Conservation (phyloP, 2,888 invertebrate genomes). For the Oscheius sp. region DNA sequence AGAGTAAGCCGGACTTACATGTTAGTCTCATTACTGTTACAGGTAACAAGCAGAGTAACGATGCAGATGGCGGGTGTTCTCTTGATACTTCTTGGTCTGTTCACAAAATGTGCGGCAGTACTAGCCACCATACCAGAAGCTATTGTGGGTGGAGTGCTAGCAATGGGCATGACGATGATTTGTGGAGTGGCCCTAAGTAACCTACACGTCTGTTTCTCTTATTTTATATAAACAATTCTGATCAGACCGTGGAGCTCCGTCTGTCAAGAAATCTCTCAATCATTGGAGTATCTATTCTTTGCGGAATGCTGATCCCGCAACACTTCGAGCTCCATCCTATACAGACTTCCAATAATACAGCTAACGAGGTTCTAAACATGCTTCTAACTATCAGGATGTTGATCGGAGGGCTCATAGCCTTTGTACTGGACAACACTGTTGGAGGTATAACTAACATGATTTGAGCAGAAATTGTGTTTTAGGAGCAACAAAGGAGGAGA, state of each 20-base stretch:
- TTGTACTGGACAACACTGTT: constrained; percentile 74
- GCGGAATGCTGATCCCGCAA: constrained; percentile 56
- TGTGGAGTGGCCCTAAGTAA: constrained; percentile 60
- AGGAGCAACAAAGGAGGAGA: constrained; percentile 59
- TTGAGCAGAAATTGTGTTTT: not conserved
- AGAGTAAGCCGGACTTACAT: constrained; percentile 27
- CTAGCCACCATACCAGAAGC: constrained; percentile 66
- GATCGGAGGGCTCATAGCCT: constrained; percentile 75
- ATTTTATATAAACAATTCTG: not conserved
- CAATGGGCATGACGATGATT: constrained; percentile 66
- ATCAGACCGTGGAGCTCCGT: constrained; percentile 51
- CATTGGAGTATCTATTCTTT: constrained; percentile 59
- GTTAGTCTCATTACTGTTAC: not conserved
- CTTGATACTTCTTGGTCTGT: constrained; percentile 59
- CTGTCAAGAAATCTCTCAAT: constrained; percentile 59
- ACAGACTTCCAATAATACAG: constrained; percentile 43
- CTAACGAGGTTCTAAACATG: constrained; percentile 58
- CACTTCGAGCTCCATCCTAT: constrained; percentile 54
- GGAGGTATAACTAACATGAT: constrained; percentile 32
- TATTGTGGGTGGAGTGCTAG: constrained; percentile 63
- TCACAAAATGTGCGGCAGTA: constrained; percentile 63
- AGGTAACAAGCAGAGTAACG: constrained; percentile 63
- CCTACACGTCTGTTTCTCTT: constrained; percentile 45
- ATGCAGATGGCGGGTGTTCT: constrained; percentile 66
- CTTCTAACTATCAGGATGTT: constrained; percentile 67